Percentiles rank a stretch among this genome's conserved stretches.
Evolutionary conservation across 2,113 vertebrate species (phyloP).

Genomic region (Numida meleagris): DNA sequence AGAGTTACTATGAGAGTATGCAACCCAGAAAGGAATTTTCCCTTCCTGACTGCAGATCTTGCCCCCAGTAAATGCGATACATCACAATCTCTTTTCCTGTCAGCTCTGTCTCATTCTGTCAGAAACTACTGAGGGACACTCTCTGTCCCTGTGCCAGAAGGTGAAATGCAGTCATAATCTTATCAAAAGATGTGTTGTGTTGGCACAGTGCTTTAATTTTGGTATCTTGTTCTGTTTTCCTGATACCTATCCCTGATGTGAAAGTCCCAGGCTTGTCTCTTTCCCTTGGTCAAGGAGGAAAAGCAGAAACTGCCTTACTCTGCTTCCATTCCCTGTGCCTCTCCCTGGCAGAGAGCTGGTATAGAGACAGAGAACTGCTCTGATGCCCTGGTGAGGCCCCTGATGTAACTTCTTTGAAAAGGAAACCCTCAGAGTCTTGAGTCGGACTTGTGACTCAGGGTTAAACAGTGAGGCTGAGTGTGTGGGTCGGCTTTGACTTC

Average conservation of each 20-base stretch:
- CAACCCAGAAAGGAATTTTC: not conserved
- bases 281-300: too few species aligned
- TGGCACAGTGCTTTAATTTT: not conserved
- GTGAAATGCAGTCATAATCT: not conserved
- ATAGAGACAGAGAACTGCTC: not conserved
- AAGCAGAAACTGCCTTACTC: not conserved
- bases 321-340: not conserved
- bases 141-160: accelerated
- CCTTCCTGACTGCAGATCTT: not conserved
- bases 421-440: not conserved
- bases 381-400: not conserved
- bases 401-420: not conserved
- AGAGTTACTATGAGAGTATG: not conserved
- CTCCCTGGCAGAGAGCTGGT: not conserved
- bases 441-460: not conserved
- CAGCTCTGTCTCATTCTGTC: accelerated
- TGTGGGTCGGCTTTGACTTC: not conserved
- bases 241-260: not conserved
- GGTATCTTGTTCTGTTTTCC: not conserved
- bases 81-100: not conserved
- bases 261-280: not conserved
- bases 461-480: not conserved
- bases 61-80: accelerated
- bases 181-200: not conserved
- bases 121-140: not conserved